Base-by-base conservation (phyloP, 2,888 invertebrate species). In the Agrochola lychnidis region DNA sequence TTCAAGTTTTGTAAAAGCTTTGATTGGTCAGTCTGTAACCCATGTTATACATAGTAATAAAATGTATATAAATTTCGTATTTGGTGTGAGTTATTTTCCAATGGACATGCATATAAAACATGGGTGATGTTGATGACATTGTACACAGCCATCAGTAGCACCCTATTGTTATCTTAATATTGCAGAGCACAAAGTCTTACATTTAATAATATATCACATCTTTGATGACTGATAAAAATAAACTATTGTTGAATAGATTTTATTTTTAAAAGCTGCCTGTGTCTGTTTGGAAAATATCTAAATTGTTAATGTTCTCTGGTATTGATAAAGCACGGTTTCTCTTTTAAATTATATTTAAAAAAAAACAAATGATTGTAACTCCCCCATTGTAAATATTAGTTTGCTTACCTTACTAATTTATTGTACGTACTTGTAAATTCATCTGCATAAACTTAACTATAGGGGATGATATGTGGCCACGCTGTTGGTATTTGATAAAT, bases 381-480 rank as follows among this genome's bases (percentile, higher is more conserved):
- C 85, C 79, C 79, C 86, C 92, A 91, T 93, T 96, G 96, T 96
- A 96, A 96, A 96, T 96, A 96, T 95, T 94, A 93, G 93, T 95
- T 95, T 92, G 95, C 94, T 95, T 94, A 90, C 91, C 91, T 92
- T 93, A 92, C 91, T 95, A 92, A 95, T 94, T 94, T 95, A 95
- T 95, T 95, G 78, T 83, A 83, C 0, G 83, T 94, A 93, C 87
- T 91, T 94, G 90, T 94, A 94, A 93, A 94, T 93, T 94, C 92
- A 92, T 93, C 92, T 93, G 90, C 91, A 91, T 92, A 91, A 92
- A 91, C 84, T 90, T 92, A 91, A 92, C 82, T 91, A 90, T 68
- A 79, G 93, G 93, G 94, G 92, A 94, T 93, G 90, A 91, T 89
- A 90, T 93, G 89, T 93, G 92, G 93, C 93, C 91, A 92, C 92